Conservation (phyloP, 2,797 vertebrate genomes). For the Hoplostethus mediterraneus region DNA sequence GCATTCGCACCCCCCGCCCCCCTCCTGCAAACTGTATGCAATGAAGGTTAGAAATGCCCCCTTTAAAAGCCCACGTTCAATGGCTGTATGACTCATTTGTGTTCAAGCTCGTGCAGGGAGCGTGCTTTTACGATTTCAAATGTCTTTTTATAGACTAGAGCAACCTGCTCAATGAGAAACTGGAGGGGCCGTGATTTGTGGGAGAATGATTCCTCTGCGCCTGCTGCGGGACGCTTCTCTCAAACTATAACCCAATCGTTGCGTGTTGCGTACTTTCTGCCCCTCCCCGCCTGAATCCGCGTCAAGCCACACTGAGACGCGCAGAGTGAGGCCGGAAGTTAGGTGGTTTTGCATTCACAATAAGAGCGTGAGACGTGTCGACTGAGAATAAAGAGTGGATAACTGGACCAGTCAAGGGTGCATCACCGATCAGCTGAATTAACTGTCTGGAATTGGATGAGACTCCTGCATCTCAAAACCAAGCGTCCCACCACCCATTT, state of each 20-base stretch:
- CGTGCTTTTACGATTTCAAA: neutral
- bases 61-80: neutral
- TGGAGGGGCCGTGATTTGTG: neutral
- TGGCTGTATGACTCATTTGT: slow-evolving; percentile 42
- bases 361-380: slow-evolving; percentile 24
- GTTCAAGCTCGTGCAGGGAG: neutral
- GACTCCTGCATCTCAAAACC: too few relatives aligned
- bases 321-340: slow-evolving; percentile 30
- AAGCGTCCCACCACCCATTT: too few relatives aligned
- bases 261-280: slow-evolving; percentile 72
- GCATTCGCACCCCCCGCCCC: neutral
- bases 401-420: too few relatives aligned
- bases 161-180: slow-evolving; percentile 7
- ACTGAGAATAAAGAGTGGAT: too few relatives aligned
- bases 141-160: neutral
- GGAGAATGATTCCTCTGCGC: slow-evolving; percentile 12
- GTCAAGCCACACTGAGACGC: slow-evolving; percentile 10
- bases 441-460: too few relatives aligned
- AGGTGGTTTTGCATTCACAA: neutral
- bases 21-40: neutral
- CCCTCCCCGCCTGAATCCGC: slow-evolving; percentile 60
- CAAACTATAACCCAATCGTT: slow-evolving; percentile 77
- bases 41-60: slow-evolving; percentile 2
- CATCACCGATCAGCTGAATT: too few relatives aligned
- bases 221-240: slow-evolving; percentile 75